Evolutionary conservation across 2,113 vertebrate species (phyloP).

Genomic region (Larimichthys crocea): DNA sequence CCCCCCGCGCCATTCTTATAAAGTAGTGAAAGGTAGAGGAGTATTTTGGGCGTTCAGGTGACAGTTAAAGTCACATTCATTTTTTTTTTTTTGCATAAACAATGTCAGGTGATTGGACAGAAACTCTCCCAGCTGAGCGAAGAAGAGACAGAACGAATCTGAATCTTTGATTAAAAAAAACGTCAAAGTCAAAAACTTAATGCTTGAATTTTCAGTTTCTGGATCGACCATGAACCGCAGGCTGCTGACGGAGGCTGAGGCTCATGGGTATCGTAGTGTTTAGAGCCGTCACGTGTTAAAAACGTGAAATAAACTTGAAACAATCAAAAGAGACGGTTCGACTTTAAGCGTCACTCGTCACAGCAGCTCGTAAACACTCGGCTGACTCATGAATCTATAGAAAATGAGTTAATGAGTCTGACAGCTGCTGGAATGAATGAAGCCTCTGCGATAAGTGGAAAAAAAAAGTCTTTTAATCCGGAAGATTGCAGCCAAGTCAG

Average conservation of each 20-base stretch:
- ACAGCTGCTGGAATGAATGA: too few species aligned
- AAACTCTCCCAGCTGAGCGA: too few species aligned
- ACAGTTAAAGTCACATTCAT: background rate
- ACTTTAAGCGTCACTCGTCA: too few species aligned
- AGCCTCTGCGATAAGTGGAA: too few species aligned
- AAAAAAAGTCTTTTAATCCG: too few species aligned
- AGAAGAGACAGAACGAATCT: background rate
- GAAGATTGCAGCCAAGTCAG: too few species aligned
- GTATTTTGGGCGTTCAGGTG: constrained; percentile 18
- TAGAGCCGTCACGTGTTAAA: background rate
- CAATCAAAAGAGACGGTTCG: too few species aligned
- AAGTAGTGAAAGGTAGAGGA: constrained; percentile 9
- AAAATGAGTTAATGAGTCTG: too few species aligned
- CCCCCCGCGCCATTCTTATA: constrained; percentile 11
- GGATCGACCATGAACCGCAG: background rate
- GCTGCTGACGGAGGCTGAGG: background rate
- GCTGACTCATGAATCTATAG: too few species aligned
- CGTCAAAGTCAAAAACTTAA: background rate
- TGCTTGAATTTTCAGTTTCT: background rate
- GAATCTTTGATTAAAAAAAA: background rate
- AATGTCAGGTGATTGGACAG: background rate
- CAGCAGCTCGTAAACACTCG: too few species aligned
- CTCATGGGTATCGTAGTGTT: constrained; percentile 4
- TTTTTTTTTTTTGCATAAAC: background rate
- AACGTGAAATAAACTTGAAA: too few species aligned